phyloP scores from a whole-genome alignment of 2,797 vertebrate genomes.

The Gymnoscopelus braueri region DNA sequence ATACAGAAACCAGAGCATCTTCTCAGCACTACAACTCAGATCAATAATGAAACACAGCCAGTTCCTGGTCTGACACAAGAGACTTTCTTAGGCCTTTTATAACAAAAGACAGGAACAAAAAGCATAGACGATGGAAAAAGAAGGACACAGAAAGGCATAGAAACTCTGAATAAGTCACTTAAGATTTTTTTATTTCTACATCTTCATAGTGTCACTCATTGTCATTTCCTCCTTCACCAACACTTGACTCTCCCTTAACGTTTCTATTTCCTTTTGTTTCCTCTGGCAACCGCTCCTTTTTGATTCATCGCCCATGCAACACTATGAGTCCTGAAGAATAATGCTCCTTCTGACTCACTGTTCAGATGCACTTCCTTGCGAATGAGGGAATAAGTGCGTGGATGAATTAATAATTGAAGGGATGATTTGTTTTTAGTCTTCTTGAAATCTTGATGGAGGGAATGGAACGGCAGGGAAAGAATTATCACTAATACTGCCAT shows the following conservation, averaged over 20 bases:
- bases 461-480: not conserved
- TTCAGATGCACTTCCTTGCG: too few relatives aligned
- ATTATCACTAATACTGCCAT: not conserved
- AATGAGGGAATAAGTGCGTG: not conserved
- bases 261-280: too few relatives aligned
- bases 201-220: not conserved
- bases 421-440: not conserved
- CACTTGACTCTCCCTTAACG: too few relatives aligned
- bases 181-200: not conserved
- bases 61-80: constrained; percentile 2
- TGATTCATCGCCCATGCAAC: too few relatives aligned
- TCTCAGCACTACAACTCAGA: constrained; percentile 13
- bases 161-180: constrained; percentile 4
- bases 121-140: not conserved
- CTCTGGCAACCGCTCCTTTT: too few relatives aligned
- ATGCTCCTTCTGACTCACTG: too few relatives aligned
- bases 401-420: not conserved
- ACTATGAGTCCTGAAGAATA: too few relatives aligned
- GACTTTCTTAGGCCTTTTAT: constrained; percentile 2
- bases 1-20: not conserved
- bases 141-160: not conserved
- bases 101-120: not conserved
- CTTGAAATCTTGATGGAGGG: not conserved
- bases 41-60: constrained; percentile 32
- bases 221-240: too few relatives aligned